These are phyloP conservation scores for Enteromius mattozi DNA, from an alignment of 2,797 vertebrate species.

Conservation along the genomic window DNA sequence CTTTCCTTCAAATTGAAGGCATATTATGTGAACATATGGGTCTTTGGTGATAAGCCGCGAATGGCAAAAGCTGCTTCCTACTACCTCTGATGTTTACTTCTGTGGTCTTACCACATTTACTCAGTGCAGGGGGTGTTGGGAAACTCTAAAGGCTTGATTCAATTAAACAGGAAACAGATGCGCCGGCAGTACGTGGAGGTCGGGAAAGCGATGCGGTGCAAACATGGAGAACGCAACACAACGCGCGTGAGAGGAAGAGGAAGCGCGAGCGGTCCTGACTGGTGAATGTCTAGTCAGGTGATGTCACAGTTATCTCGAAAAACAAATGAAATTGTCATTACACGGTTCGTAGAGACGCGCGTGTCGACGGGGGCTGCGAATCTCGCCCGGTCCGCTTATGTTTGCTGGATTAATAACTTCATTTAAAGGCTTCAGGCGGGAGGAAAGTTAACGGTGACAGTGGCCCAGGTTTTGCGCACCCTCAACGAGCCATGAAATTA, in stretches of 20 bases:
- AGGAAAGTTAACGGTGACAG: conserved; percentile 89
- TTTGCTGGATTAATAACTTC: conserved; percentile 92
- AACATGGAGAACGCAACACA: not conserved
- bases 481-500: conserved; percentile 95
- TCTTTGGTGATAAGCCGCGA: conserved; percentile 58
- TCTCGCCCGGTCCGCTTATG: conserved; percentile 88
- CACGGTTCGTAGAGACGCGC: conserved; percentile 84
- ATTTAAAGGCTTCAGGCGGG: conserved; percentile 88
- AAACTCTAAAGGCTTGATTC: conserved; percentile 49
- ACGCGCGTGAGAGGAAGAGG: not conserved
- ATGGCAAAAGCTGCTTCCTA: conserved; percentile 57
- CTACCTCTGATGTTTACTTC: conserved; percentile 60
- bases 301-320: conserved; percentile 12
- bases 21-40: conserved; percentile 60
- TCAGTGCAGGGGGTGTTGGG: conserved; percentile 41
- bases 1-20: conserved; percentile 54
- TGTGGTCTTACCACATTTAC: conserved; percentile 56
- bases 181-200: conserved; percentile 72
- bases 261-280: not conserved
- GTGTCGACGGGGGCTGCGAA: conserved; percentile 84
- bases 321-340: conserved; percentile 83
- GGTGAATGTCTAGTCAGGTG: not conserved
- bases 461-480: conserved; percentile 90
- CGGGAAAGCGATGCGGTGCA: conserved; percentile 1
- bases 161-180: conserved; percentile 83